Evolutionary conservation across 2,113 vertebrate genomes (phyloP).

Genomic region (Ahaetulla prasina): DNA sequence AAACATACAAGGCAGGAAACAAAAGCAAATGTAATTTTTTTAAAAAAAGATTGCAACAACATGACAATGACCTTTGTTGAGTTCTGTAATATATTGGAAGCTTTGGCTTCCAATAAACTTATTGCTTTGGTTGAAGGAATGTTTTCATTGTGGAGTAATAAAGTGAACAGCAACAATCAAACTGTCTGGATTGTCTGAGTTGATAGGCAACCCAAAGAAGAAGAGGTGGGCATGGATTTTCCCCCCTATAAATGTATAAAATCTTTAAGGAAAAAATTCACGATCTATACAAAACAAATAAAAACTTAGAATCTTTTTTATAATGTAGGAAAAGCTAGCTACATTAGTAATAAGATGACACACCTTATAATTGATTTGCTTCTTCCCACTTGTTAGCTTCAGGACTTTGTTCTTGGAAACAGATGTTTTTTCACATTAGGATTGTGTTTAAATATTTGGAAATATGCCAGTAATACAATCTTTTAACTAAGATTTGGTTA

Average conservation of each 20-base stretch:
- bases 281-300: fast-evolving
- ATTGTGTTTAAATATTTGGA: slow-evolving; percentile 47
- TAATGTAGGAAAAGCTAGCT: slow-evolving; percentile 6
- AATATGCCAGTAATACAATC: slow-evolving; percentile 41
- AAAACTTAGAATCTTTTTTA: slow-evolving; percentile 1
- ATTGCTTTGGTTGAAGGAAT: not conserved
- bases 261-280: not conserved
- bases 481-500: slow-evolving; percentile 45
- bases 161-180: not conserved
- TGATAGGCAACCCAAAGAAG: slow-evolving; percentile 39
- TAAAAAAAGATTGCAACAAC: not conserved
- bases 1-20: not conserved
- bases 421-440: slow-evolving; percentile 46
- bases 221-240: not conserved
- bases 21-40: not conserved
- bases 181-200: slow-evolving; percentile 20
- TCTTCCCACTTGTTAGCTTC: slow-evolving; percentile 45
- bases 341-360: slow-evolving; percentile 48
- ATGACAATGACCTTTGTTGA: not conserved
- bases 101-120: fast-evolving
- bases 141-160: fast-evolving
- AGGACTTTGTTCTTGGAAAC: slow-evolving; percentile 47
- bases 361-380: slow-evolving; percentile 55
- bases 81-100: not conserved
- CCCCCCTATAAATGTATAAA: not conserved